Conservation (phyloP, 2,888 invertebrate genomes). For the Melolontha melolontha region DNA sequence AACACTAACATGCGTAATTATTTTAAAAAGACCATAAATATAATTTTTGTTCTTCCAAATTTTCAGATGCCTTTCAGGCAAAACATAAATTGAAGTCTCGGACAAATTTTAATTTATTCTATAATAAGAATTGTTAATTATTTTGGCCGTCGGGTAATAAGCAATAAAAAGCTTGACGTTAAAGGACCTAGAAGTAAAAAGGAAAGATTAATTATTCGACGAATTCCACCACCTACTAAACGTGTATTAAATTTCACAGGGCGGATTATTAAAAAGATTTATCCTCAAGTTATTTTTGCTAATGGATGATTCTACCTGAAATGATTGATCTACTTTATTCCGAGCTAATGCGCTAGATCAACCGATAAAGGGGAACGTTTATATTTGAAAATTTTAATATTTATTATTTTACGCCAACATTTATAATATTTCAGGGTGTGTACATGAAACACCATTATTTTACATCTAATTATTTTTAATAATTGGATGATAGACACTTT, state of each 20-base stretch:
- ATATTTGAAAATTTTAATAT: too few species aligned
- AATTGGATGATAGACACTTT: too few species aligned
- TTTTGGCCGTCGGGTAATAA: conserved; percentile 16
- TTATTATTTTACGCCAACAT: too few species aligned
- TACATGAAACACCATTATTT: too few species aligned
- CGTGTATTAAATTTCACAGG: conserved; percentile 41
- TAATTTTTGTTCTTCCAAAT: too few species aligned
- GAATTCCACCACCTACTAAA: conserved; percentile 10
- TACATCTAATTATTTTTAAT: too few species aligned
- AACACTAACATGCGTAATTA: too few species aligned
- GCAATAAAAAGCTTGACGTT: conserved; percentile 6
- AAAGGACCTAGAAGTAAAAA: conserved; percentile 12
- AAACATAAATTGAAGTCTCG: not conserved
- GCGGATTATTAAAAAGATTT: conserved; percentile 41
- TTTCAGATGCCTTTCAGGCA: too few species aligned
- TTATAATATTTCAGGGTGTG: too few species aligned
- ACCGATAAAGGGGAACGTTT: conserved; percentile 10
- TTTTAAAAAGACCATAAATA: too few species aligned
- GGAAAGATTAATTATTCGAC: conserved; percentile 35
- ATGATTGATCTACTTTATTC: conserved; percentile 34
- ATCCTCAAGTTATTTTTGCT: conserved; percentile 16
- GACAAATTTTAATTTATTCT: conserved; percentile 7
- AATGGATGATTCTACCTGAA: conserved; percentile 27
- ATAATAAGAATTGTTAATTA: conserved; percentile 34
- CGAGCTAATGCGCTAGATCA: conserved; percentile 1